Base-by-base conservation (phyloP, 2,888 invertebrate genomes). In the Papilio protenor region DNA sequence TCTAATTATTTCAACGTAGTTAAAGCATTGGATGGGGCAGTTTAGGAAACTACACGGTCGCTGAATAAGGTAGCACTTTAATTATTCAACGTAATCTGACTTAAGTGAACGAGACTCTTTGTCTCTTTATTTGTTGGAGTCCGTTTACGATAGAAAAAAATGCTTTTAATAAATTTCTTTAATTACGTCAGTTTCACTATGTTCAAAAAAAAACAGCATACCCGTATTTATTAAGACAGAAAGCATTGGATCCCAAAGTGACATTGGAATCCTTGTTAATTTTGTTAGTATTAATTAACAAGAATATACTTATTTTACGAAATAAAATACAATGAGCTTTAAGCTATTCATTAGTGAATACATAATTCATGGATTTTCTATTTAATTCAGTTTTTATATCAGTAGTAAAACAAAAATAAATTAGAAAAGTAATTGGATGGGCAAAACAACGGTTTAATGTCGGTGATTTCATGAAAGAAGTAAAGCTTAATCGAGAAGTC, bases 1-100 rank as follows among this genome's bases (percentile, higher is more conserved):
- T 81, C 82, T 86, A 85, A 87, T 86, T 85, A 84, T 83, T 82
- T 82, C 81, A 76, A 83, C 77, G 80, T 71, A 75, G 61, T 77
- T 74, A 70, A 78, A 75, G 71, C 80, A 79, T 81, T 78, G 78
- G 57, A 72, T 76, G 18, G 72, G 49, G 66, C 75, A 75, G 69
- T 78, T 78, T 78, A 69, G 76, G 75, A 73, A 75, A 78, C 73
- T 52, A 73, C 75, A 73, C 73, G 72, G 72, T 75, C 77, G 73
- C 73, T 52, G 73, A 73, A 69, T 72, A 73, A 78, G 73, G 64
- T 75, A 59, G 69, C 69, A 71, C 47, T 72, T 69, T 75, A 75
- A 74, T 69, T 75, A 77, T 77, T 59, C 70, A 52, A 16, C 75
- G 33, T 77, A 77, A 77, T 75, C 75, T 71, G 61, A 75, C 70